Evolutionary conservation across 92 coral and sea anemone genomes (phyloP), one percentile per base, ranked within the genome.

Genomic region (Blastomussa wellsi): DNA sequence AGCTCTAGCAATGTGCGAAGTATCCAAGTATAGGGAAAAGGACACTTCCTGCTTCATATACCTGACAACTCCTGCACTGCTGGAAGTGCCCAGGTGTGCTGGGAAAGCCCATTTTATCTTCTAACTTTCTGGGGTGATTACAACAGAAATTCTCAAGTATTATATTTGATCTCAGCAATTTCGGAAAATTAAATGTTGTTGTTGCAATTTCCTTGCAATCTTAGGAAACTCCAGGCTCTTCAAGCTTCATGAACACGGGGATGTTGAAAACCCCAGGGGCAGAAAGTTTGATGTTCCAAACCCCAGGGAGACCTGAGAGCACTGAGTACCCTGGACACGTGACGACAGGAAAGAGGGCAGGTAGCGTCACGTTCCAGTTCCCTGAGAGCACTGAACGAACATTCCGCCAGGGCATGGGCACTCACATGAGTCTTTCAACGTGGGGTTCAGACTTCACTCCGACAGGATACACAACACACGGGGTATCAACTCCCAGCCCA

Each of bases 381-480:
- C 93, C 93, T 0, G 93, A 90, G 28, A 93, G 89, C 72, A 33
- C 92, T 67, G 87, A 84, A 36, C 90, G 90, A 88, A 72, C 98
- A 39, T 90, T 83, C 72, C 93, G 91, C 60, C 97, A 84, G 62
- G 93, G 94, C 42, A 78, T 90, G 90, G 92, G 91, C 12, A 86
- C 90, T n/a, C 88, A 94, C 47, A 88, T 82, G 60, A 90, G 91
- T 59, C 57, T 95, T 69, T 96, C 99, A 28, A 94, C 97, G 31
- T 96, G 99, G 99, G 99, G 98, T 41, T 96, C 99, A 57, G 99
- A 96, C 77, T 96, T 96, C 84, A 72, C 96, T 53, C 92, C 98
- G 6, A 79, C 95, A 52, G 73, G 73, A 49, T 76, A 79, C 80
- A 57, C 83, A 53, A 32, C 72, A 14, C 73, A 67, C 79, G 62